Conservation (phyloP, 2,113 vertebrate species). For the Gymnobelideus leadbeateri region DNA sequence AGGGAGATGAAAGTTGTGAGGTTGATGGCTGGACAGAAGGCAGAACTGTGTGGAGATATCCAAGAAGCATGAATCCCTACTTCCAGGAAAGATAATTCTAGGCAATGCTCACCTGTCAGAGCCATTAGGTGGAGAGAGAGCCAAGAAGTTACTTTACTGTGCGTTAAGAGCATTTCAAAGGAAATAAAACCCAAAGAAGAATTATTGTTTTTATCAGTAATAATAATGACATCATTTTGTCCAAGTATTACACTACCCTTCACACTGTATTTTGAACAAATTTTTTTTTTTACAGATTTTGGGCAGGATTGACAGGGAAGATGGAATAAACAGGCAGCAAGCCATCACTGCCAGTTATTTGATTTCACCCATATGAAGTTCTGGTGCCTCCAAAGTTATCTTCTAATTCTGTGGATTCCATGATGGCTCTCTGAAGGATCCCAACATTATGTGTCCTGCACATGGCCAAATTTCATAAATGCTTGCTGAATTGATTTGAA, state of each 20-base stretch:
- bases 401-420: neutral
- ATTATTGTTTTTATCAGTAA: neutral
- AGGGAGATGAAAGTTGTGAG: neutral
- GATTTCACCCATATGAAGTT: slow-evolving; percentile 6
- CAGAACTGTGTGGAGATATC: neutral
- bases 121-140: too few species aligned
- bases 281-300: too few species aligned
- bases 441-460: too few species aligned
- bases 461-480: too few species aligned
- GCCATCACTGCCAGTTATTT: slow-evolving; percentile 4
- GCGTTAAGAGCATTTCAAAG: neutral
- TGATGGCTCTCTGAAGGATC: too few species aligned
- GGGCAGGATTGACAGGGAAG: neutral
- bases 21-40: neutral
- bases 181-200: slow-evolving; percentile 27
- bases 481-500: too few species aligned
- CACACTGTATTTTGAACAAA: neutral
- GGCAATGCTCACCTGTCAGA: neutral
- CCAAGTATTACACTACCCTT: neutral
- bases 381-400: neutral
- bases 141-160: neutral
- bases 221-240: too few species aligned
- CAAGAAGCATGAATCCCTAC: neutral
- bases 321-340: slow-evolving; percentile 1
- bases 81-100: neutral